Conservation (phyloP, 2,888 invertebrate species). For the Campaea margaritaria region DNA sequence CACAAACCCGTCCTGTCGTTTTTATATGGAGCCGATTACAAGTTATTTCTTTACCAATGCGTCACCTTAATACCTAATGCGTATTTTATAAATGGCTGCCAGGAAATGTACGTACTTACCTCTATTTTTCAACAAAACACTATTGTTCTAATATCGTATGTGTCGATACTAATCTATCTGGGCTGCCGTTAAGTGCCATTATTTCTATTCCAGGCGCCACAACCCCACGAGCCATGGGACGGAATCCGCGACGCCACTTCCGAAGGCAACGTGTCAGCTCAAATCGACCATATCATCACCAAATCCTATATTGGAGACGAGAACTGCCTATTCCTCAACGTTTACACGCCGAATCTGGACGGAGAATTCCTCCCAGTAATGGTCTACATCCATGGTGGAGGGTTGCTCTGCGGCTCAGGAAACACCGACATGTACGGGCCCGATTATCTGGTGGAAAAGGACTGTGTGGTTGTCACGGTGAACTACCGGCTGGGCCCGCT, state of each 20-base stretch:
- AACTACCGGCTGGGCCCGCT: slow-evolving; percentile 82
- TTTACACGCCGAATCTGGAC: slow-evolving; percentile 86
- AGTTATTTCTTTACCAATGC: no score
- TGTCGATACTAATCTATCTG: no score
- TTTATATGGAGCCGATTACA: no score
- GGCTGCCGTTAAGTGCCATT: not conserved
- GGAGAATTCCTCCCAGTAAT: slow-evolving; percentile 82
- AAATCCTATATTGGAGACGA: slow-evolving; percentile 83
- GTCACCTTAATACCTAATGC: no score
- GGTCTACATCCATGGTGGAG: slow-evolving; percentile 86
- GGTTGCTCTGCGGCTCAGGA: slow-evolving; percentile 81
- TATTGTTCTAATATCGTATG: no score
- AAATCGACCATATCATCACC: slow-evolving; percentile 74
- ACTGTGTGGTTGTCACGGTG: slow-evolving; percentile 83
- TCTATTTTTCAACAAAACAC: not conserved
- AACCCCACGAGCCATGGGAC: slow-evolving; percentile 84
- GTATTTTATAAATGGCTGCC: no score
- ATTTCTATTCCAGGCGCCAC: slow-evolving; percentile 79
- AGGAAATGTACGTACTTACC: no score
- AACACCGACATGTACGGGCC: slow-evolving; percentile 76
- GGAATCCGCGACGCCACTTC: slow-evolving; percentile 86
- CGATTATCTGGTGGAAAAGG: slow-evolving; percentile 84
- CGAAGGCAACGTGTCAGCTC: slow-evolving; percentile 86
- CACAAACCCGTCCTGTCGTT: no score
- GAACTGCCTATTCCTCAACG: slow-evolving; percentile 89